Evolutionary conservation across 2,797 vertebrate genomes (phyloP).

Genomic region (Chelmon rostratus): DNA sequence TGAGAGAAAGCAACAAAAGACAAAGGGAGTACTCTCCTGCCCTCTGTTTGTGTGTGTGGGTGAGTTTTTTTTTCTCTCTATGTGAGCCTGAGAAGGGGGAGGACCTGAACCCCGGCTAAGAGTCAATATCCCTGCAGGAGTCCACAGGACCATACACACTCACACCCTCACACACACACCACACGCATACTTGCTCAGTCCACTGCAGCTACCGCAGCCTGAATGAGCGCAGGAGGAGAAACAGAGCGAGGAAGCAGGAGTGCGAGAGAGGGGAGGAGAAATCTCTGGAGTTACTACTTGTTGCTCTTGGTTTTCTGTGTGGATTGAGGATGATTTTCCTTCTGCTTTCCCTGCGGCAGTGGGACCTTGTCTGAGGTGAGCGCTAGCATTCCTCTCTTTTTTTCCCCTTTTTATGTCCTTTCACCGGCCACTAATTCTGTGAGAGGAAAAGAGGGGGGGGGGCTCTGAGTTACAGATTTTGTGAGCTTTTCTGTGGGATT

Average conservation of each 20-base stretch:
- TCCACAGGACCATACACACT: conserved; percentile 66
- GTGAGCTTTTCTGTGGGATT: conserved; percentile 47
- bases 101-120: conserved; percentile 76
- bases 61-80: conserved; percentile 37
- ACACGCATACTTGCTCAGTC: conserved; percentile 60
- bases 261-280: conserved; percentile 71
- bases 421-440: background rate
- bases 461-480: conserved; percentile 2
- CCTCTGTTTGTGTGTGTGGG: conserved; percentile 49
- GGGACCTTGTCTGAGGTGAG: conserved; percentile 86
- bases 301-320: conserved; percentile 77
- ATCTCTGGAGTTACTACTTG: conserved; percentile 83
- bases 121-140: conserved; percentile 81
- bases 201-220: conserved; percentile 73
- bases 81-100: conserved; percentile 72
- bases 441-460: background rate
- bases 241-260: conserved; percentile 70
- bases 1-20: conserved; percentile 61
- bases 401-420: background rate
- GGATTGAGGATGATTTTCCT: conserved; percentile 78
- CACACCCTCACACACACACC: conserved; percentile 48
- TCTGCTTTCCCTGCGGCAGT: conserved; percentile 64
- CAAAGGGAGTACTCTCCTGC: conserved; percentile 62
- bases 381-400: conserved; percentile 11
- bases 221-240: conserved; percentile 74